These are phyloP conservation scores for Lethrus apterus DNA, from an alignment of 1,140 invertebrate species.

Conservation along the genomic window DNA sequence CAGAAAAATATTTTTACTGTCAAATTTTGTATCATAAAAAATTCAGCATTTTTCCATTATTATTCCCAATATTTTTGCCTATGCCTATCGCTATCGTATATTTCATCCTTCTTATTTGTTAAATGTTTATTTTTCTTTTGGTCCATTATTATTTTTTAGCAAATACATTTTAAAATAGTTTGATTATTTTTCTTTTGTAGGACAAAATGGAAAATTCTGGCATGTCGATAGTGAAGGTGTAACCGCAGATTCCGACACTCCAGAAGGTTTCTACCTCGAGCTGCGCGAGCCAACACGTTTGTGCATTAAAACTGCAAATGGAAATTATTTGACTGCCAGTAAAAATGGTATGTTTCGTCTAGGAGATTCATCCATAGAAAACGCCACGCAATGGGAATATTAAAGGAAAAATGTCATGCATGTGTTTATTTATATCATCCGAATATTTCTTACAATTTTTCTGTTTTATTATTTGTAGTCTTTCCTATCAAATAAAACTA, in stretches of 20 bases:
- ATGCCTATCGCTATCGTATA: too few relatives aligned
- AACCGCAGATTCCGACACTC: slow-evolving; percentile 73
- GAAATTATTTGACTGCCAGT: slow-evolving; percentile 80
- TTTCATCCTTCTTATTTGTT: too few relatives aligned
- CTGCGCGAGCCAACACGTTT: slow-evolving; percentile 85
- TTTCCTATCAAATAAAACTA: neutral
- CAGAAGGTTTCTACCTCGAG: slow-evolving; percentile 88
- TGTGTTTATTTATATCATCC: neutral
- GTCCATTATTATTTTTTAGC: too few relatives aligned
- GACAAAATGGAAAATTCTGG: slow-evolving; percentile 92
- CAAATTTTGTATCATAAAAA: too few relatives aligned
- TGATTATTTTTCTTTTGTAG: slow-evolving; percentile 46
- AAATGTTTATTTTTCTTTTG: too few relatives aligned
- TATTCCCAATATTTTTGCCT: too few relatives aligned
- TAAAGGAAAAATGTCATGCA: too few relatives aligned
- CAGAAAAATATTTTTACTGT: too few relatives aligned
- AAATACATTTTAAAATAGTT: too few relatives aligned
- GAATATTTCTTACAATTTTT: neutral
- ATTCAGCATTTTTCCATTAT: too few relatives aligned
- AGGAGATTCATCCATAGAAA: slow-evolving; percentile 66
- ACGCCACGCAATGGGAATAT: slow-evolving; percentile 91
- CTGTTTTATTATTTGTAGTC: too few relatives aligned
- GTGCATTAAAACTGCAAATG: slow-evolving; percentile 73
- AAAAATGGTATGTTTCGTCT: slow-evolving; percentile 91
- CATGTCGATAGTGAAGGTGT: slow-evolving; percentile 80